Evolutionary conservation across 1,140 invertebrate genomes (phyloP).

Genomic region (Cecropterus lyciades): DNA sequence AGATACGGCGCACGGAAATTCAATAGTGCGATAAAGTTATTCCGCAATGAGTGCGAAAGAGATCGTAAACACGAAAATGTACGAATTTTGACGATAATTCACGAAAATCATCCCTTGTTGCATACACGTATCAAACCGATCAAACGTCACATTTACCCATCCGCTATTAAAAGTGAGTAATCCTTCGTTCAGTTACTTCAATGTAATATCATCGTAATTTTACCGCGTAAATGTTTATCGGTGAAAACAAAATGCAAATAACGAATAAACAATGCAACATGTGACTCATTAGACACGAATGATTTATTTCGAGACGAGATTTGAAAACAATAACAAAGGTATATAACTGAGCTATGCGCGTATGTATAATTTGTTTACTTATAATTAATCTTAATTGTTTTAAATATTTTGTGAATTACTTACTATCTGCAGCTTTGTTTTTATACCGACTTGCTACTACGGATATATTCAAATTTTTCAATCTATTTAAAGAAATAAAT

Average conservation of each 20-base stretch:
- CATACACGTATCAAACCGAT: constrained; percentile 44
- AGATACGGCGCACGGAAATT: constrained; percentile 53
- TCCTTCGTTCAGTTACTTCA: background rate
- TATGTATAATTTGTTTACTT: background rate
- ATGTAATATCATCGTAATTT: constrained; percentile 17
- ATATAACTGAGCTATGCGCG: background rate
- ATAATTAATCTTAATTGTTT: too few species aligned
- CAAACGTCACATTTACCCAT: constrained; percentile 37
- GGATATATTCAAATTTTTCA: too few species aligned
- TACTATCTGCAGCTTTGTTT: too few species aligned
- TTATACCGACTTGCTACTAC: too few species aligned
- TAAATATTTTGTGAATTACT: too few species aligned
- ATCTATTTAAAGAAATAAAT: too few species aligned
- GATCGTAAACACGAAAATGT: constrained; percentile 43
- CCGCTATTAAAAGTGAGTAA: constrained; percentile 15
- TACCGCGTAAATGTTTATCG: constrained; percentile 12
- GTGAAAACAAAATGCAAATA: constrained; percentile 10
- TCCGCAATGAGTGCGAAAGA: constrained; percentile 44
- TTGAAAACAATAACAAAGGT: constrained; percentile 15
- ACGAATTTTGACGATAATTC: constrained; percentile 47
- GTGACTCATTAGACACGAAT: constrained; percentile 16
- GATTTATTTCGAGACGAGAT: background rate
- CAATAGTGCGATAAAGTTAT: constrained; percentile 56
- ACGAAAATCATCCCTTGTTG: constrained; percentile 51
- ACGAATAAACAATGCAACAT: background rate